phyloP scores from a whole-genome alignment of 1,140 invertebrate species.

The Aphaenogaster ashmeadi region DNA sequence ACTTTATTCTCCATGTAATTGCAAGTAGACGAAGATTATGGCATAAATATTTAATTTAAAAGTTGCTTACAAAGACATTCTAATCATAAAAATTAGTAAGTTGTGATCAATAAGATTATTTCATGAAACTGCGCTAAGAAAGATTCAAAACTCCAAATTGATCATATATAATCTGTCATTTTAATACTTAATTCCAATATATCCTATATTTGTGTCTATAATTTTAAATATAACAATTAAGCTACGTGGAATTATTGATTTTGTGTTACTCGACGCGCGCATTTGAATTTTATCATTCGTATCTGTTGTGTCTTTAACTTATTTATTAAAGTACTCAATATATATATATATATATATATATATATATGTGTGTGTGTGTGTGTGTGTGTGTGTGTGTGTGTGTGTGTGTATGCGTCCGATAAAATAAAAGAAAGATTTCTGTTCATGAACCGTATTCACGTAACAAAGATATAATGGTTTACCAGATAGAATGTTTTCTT shows the following conservation, averaged over 20 bases:
- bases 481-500: too few species aligned
- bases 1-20: constrained; percentile 24
- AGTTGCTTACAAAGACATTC: background rate
- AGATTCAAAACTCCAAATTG: background rate
- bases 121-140: background rate
- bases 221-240: background rate
- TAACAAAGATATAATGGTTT: too few species aligned
- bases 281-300: constrained; percentile 18
- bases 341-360: too few species aligned
- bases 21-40: background rate
- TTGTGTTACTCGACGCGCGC: background rate
- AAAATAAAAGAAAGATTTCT: too few species aligned
- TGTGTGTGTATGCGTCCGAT: too few species aligned
- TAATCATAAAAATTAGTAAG: constrained; percentile 8
- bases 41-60: constrained; percentile 11
- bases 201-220: background rate
- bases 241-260: background rate
- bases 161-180: background rate
- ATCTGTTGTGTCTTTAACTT: too few species aligned
- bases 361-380: too few species aligned
- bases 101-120: background rate
- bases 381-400: too few species aligned
- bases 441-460: too few species aligned
- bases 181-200: constrained; percentile 1
- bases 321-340: too few species aligned